Conservation (phyloP, 2,888 invertebrate genomes). For the Aethes cnicana region DNA sequence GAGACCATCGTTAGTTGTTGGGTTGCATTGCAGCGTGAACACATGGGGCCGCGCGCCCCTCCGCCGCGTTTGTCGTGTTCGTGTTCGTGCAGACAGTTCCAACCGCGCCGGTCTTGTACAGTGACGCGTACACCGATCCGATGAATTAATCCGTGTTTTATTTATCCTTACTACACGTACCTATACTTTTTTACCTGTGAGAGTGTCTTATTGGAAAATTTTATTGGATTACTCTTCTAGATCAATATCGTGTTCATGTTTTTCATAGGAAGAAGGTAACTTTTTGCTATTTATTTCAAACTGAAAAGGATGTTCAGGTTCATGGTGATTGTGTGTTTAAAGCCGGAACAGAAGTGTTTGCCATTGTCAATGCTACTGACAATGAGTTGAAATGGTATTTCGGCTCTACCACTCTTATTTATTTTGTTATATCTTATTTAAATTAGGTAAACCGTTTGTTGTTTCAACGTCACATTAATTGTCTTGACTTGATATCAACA, state of each 20-base stretch:
- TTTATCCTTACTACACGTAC: too few species aligned
- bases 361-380: too few species aligned
- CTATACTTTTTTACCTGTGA: constrained; percentile 11
- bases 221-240: constrained; percentile 18
- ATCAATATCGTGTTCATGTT: constrained; percentile 16
- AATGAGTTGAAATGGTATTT: too few species aligned
- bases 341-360: too few species aligned
- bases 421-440: too few species aligned
- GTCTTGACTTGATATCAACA: too few species aligned
- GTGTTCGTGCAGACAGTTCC: constrained; percentile 56
- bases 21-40: constrained; percentile 51
- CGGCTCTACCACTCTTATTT: too few species aligned
- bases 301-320: neutral
- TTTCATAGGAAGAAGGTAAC: constrained; percentile 26
- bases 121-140: constrained; percentile 53
- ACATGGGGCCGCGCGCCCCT: constrained; percentile 61
- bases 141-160: constrained; percentile 33
- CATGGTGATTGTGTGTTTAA: neutral
- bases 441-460: too few species aligned
- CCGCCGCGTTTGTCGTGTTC: constrained; percentile 55
- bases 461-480: too few species aligned
- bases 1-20: constrained; percentile 55
- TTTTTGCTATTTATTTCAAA: constrained; percentile 2
- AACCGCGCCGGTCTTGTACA: constrained; percentile 57
- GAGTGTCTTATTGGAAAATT: constrained; percentile 28